Evolutionary conservation across 2,888 invertebrate genomes (phyloP).

Genomic region (Hypolimnas misippus): DNA sequence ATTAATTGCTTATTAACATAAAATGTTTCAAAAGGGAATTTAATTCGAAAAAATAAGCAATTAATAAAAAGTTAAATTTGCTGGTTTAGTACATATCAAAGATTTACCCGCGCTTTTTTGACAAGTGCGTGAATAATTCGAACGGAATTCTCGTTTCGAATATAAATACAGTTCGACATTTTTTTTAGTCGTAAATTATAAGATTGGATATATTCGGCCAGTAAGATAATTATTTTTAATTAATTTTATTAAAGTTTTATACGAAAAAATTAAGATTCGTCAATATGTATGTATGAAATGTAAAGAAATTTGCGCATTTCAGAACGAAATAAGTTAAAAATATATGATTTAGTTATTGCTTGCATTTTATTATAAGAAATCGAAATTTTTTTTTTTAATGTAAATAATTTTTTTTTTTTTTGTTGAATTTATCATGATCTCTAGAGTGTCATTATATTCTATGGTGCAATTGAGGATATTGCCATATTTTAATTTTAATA

Average conservation of each 20-base stretch:
- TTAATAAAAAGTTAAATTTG: background rate
- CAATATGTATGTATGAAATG: no score
- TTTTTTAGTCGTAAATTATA: background rate
- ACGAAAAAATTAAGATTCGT: no score
- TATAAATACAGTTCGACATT: background rate
- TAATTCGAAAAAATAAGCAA: background rate
- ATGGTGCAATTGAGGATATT: conserved; percentile 53
- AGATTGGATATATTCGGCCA: background rate
- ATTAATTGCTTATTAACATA: no score
- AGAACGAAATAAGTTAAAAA: background rate
- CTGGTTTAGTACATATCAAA: no score
- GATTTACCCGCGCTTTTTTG: no score
- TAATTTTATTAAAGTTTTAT: no score
- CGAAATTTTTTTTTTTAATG: conserved; percentile 9
- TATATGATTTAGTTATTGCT: background rate
- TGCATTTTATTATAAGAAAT: conserved; percentile 15
- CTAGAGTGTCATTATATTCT: conserved; percentile 55
- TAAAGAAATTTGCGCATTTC: background rate
- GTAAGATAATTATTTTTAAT: background rate
- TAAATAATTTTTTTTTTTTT: conserved; percentile 27
- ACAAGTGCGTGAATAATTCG: background rate
- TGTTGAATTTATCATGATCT: conserved; percentile 52
- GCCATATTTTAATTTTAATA: conserved; percentile 49
- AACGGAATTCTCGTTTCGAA: background rate
- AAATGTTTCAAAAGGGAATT: no score